phyloP scores from a whole-genome alignment of 2,888 invertebrate genomes.

The Mythimna pallens region DNA sequence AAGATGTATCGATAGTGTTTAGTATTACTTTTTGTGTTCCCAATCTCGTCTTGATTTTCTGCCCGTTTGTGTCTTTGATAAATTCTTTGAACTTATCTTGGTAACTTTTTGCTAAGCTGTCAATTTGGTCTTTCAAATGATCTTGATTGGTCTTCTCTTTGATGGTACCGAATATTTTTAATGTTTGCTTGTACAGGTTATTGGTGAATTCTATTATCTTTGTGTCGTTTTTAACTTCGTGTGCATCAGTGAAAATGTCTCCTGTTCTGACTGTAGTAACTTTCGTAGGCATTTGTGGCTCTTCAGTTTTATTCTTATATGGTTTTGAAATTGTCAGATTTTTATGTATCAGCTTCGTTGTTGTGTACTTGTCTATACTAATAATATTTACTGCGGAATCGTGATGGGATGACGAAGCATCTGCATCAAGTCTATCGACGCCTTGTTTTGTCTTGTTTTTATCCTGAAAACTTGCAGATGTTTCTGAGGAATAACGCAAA shows the following conservation, averaged over 20 bases:
- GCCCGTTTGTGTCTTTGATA: slow-evolving; percentile 66
- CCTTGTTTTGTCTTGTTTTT: not conserved
- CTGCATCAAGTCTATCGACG: too few species aligned
- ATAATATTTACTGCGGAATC: not conserved
- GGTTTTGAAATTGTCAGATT: not conserved
- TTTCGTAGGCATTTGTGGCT: fast-evolving
- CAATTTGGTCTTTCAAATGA: slow-evolving; percentile 59
- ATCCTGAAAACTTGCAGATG: not conserved
- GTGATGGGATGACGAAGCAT: not conserved
- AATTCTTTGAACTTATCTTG: slow-evolving; percentile 73
- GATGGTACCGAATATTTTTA: slow-evolving; percentile 71
- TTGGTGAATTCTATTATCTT: slow-evolving; percentile 69
- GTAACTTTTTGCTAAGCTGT: slow-evolving; percentile 66
- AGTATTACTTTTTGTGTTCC: slow-evolving; percentile 76
- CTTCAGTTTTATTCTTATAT: not conserved
- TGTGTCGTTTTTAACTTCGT: slow-evolving; percentile 67
- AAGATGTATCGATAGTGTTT: slow-evolving; percentile 76
- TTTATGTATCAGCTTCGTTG: not conserved
- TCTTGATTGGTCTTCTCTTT: slow-evolving; percentile 62
- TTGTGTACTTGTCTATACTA: not conserved
- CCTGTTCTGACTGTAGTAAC: slow-evolving; percentile 25
- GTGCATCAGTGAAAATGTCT: slow-evolving; percentile 9
- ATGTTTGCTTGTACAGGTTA: slow-evolving; percentile 71
- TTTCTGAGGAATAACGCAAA: not conserved
- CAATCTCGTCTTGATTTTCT: slow-evolving; percentile 72